Base-by-base conservation (phyloP, 2,888 invertebrate genomes). In the Nomada lathburiana region DNA sequence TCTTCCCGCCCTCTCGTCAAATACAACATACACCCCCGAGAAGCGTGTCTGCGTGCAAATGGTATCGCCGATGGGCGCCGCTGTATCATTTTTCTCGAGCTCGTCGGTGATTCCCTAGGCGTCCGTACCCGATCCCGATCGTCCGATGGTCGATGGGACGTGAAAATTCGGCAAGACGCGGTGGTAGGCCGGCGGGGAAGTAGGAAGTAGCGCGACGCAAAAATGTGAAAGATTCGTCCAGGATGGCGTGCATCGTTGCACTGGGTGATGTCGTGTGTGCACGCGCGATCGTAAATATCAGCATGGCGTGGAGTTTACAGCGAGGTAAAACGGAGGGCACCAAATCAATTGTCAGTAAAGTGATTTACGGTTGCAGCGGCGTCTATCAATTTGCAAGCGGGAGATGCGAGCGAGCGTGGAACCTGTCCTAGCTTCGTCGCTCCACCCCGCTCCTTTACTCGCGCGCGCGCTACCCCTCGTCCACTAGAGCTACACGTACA, bases 321-420 rank as follows among this genome's bases (percentile, higher is more conserved):
- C 82, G 71, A 69, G 82, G 71, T 71, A 82, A 81, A 82, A 82
- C 82, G 82, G 82, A 82, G 76, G 69, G 78, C 77, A 76, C 75
- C 86, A 77, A 87, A 87, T 87, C 88, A 86, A 87, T 88, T 86
- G 87, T 87, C 88, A 86, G 84, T 76, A 76, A 88, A 84, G 87
- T 87, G 88, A 87, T 87, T 87, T 87, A 87, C 87, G 86, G 82
- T 68, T 69, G 84, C 59, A 74, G 82, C 79, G 63, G 76, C 73
- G 86, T 81, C 87, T 88, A 87, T 87, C 88, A 87, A 88, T 87
- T 87, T 86, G 88, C 82, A 72, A 86, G 75, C 73, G 76, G 62
- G 72, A 53, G 65, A 72, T 72, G 71, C 65, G 71, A 71, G 63
- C 85, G 71, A 53, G 65, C 65, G 64, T 52, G 67, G 47, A 67